Evolutionary conservation across 2,113 vertebrate species (phyloP), one percentile per base, ranked within the genome.

Genomic region (Chaetodon auriga): DNA sequence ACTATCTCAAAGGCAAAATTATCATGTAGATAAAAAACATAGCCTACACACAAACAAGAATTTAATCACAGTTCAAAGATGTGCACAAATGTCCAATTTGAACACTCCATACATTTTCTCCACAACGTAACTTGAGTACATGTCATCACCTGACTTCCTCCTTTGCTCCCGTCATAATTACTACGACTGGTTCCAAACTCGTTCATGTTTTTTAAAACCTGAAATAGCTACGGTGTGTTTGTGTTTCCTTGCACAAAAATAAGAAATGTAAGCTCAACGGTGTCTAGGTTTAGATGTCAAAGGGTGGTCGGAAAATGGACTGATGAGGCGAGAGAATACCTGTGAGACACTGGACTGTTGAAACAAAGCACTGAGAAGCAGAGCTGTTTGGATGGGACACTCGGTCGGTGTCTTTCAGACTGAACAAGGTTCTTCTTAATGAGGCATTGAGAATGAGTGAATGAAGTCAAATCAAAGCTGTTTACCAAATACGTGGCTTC

Each of bases 381-480:
- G 25, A 76, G 49, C 57, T 45, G 71, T 16, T 74, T 49, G 12
- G 63, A 51, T 41, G 36, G 54, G 61, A 73, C 70, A 35, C 69
- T 48, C 57, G 3, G 23, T 6, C 8, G 38, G 38, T 30, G 30
- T 43, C 35, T 19, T n/a, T 61, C 35, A 64, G 30, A 5, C 18
- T 66, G 61, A 71, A 61, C 18, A 38, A 11, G 58, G 64, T 30
- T 55, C 45, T 36, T 19, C 21, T 66, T 66, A 36, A 78, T 71
- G 66, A 77, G n/a, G 43, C 61, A n/a, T 1, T 30, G 48, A 69
- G 41, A 55, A 30, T 51, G 15, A 18, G 21, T 14, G 43, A 62
- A 38, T 15, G 57, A 30, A 58, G 3, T 51, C 14, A 48, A 41
- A 54, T 10, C 23, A 7, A 49, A 58, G 55, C 30, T 63, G 10